phyloP scores from a whole-genome alignment of 2,888 invertebrate genomes.

The Rhimphoctona megacephalus region DNA sequence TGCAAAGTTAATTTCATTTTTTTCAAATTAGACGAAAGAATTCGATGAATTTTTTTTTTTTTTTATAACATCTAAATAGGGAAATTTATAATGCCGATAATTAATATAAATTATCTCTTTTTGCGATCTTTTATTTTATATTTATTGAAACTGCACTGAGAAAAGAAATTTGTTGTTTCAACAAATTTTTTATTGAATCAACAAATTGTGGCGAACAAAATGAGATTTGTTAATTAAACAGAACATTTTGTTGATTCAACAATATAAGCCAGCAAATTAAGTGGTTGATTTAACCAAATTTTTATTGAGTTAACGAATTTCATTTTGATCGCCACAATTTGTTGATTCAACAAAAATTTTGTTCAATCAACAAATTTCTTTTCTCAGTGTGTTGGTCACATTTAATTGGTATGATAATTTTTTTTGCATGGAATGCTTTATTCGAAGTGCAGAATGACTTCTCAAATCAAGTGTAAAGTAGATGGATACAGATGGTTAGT shows the following conservation, averaged over 20 bases:
- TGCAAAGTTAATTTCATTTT: not conserved
- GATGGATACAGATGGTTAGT: slow-evolving; percentile 31
- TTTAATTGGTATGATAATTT: not conserved
- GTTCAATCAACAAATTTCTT: no score
- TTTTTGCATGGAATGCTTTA: not conserved
- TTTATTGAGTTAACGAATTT: no score
- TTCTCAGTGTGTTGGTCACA: no score
- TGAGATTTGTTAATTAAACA: no score
- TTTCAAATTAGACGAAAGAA: not conserved
- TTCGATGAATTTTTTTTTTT: not conserved
- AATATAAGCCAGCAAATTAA: no score
- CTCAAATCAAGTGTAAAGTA: slow-evolving; percentile 10
- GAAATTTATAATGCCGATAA: not conserved
- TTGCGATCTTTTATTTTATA: not conserved
- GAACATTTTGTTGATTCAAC: no score
- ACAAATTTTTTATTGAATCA: no score
- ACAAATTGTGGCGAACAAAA: no score
- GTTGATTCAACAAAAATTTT: no score
- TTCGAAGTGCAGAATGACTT: not conserved
- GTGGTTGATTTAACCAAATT: no score
- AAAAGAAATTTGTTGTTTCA: no score
- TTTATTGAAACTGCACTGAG: not conserved
- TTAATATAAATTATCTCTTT: not conserved
- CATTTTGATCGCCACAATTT: no score
- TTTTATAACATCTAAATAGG: not conserved